Conservation (phyloP, 2,888 invertebrate genomes). For the Trichogramma evanescens region DNA sequence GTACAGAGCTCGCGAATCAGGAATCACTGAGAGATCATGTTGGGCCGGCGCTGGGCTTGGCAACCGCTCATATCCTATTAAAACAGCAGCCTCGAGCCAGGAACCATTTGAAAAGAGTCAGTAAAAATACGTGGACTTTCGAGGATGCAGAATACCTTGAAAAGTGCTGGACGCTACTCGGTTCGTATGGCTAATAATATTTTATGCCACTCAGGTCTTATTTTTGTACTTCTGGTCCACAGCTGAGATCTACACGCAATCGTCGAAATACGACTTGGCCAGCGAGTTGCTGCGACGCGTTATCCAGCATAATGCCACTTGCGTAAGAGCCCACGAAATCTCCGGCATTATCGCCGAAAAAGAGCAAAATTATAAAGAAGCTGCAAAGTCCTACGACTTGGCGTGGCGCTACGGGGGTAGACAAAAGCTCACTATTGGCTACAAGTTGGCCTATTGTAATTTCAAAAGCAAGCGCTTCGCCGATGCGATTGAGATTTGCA, state of each 20-base stretch:
- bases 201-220: slow-evolving; percentile 60
- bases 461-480: slow-evolving; percentile 84
- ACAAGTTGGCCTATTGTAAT: slow-evolving; percentile 85
- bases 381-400: slow-evolving; percentile 71
- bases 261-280: slow-evolving; percentile 79
- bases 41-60: slow-evolving; percentile 78
- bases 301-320: slow-evolving; percentile 77
- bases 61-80: slow-evolving; percentile 75
- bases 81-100: slow-evolving; percentile 89
- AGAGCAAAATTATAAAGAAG: slow-evolving; percentile 81
- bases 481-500: slow-evolving; percentile 86
- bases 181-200: neutral
- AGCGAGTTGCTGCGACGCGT: slow-evolving; percentile 72
- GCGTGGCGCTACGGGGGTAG: slow-evolving; percentile 83
- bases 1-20: slow-evolving; percentile 64
- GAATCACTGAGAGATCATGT: slow-evolving; percentile 72
- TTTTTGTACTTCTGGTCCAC: slow-evolving; percentile 7
- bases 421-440: slow-evolving; percentile 79
- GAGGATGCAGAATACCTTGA: slow-evolving; percentile 95
- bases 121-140: slow-evolving; percentile 82
- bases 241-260: slow-evolving; percentile 82
- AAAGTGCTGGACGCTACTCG: slow-evolving; percentile 86
- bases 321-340: slow-evolving; percentile 85
- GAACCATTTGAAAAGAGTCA: slow-evolving; percentile 83
- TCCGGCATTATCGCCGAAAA: slow-evolving; percentile 82